A percentile compares a stretch with the other conserved stretches of the same genome.
Conservation (phyloP, 2,113 vertebrate genomes). For the Grammomys surdaster region DNA sequence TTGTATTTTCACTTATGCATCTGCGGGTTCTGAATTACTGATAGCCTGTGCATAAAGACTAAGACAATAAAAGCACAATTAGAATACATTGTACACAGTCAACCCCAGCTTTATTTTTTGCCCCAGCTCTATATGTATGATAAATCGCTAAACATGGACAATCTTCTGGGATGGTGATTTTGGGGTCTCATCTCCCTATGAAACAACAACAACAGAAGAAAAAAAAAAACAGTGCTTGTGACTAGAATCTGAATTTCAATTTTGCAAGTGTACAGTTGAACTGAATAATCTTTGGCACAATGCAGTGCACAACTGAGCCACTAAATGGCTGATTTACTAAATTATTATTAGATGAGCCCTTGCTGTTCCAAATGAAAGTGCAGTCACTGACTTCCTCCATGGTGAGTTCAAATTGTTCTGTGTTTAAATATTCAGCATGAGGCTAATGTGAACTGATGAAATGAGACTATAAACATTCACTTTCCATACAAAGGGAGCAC, state of each 20-base stretch:
- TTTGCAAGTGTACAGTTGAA: conserved; percentile 83
- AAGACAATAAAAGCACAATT: conserved; percentile 85
- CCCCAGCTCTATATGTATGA: conserved; percentile 84
- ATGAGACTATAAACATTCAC: conserved; percentile 91
- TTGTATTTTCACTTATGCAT: conserved; percentile 70
- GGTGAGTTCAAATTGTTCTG: conserved; percentile 92
- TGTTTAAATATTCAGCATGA: conserved; percentile 94
- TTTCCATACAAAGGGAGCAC: conserved; percentile 87
- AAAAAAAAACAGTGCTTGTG: conserved; percentile 69
- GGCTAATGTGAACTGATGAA: conserved; percentile 94
- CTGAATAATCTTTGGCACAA: conserved; percentile 89
- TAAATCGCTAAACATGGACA: conserved; percentile 82
- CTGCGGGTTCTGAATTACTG: conserved; percentile 79
- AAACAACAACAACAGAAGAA: conserved; percentile 72
- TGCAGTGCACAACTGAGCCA: conserved; percentile 86
- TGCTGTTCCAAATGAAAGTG: conserved; percentile 90
- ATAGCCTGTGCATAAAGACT: conserved; percentile 80
- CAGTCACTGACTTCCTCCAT: conserved; percentile 89
- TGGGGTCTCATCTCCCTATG: conserved; percentile 83
- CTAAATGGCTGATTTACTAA: conserved; percentile 93
- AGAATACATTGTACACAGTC: conserved; percentile 81
- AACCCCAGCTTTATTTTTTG: conserved; percentile 80
- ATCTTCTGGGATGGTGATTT: conserved; percentile 81
- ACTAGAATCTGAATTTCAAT: conserved; percentile 86
- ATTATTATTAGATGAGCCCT: conserved; percentile 91